Evolutionary conservation across 2,113 vertebrate species (phyloP).

Genomic region (Phalacrocorax aristotelis): DNA sequence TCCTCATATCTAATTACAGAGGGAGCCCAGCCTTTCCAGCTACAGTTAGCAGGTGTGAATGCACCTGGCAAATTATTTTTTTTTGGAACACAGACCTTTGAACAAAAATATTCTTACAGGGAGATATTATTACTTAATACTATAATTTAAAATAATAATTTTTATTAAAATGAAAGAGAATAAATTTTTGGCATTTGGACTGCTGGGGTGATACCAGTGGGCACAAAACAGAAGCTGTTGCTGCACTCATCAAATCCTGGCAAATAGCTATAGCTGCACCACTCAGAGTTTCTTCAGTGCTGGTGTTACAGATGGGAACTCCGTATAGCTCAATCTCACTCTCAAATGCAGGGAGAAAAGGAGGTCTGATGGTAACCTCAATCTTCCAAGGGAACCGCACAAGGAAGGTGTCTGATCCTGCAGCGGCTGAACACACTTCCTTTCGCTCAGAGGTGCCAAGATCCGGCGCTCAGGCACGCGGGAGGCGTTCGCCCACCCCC

Average conservation of each 20-base stretch:
- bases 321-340: background rate
- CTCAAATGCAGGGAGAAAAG: background rate
- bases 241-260: background rate
- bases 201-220: background rate
- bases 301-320: background rate
- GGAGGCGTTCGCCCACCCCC: fast-evolving
- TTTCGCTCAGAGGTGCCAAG: background rate
- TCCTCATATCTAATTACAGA: background rate
- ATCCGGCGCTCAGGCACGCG: background rate
- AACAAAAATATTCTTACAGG: background rate
- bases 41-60: background rate
- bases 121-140: background rate
- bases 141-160: background rate
- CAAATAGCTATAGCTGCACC: background rate
- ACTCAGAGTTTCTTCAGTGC: background rate
- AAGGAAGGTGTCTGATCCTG: background rate
- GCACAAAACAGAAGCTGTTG: background rate
- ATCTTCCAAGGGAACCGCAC: background rate
- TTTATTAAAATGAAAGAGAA: background rate
- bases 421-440: background rate
- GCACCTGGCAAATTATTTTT: background rate
- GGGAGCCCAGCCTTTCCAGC: background rate
- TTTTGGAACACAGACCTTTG: background rate
- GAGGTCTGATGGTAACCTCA: background rate
- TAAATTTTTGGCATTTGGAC: background rate